A percentile compares a stretch with the other conserved stretches of the same genome.
These are phyloP conservation scores for Baryphthengus martii DNA, from an alignment of 2,113 vertebrate species.

Conservation along the genomic window DNA sequence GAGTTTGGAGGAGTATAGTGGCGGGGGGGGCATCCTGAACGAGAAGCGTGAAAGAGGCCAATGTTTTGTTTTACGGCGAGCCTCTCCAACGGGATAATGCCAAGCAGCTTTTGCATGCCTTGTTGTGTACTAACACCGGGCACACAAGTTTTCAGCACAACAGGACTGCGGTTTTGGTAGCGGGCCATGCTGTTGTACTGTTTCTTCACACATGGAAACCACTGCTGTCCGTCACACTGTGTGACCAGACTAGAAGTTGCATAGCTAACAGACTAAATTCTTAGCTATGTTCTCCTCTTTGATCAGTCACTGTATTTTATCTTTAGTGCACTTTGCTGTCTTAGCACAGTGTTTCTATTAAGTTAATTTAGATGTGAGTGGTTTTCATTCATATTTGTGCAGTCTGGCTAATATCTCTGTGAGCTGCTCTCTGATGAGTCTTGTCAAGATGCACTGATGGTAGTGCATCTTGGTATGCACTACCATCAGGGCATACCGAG, in stretches of 20 bases:
- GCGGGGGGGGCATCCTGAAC: accelerated
- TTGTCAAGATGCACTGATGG: too few relatives aligned
- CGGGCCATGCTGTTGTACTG: background rate
- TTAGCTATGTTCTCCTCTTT: background rate
- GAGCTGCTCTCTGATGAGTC: slow-evolving; percentile 17
- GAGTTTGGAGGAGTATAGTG: background rate
- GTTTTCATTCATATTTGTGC: background rate
- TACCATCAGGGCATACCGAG: background rate
- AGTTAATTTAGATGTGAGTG: slow-evolving; percentile 18
- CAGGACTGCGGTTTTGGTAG: background rate
- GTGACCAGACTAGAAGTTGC: background rate
- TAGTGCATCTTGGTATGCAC: too few relatives aligned
- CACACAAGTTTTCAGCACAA: background rate
- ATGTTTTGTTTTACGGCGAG: background rate
- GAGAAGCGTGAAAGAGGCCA: accelerated
- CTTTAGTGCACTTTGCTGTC: background rate
- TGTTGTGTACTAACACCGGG: background rate
- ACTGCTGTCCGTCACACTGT: background rate
- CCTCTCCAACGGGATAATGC: background rate
- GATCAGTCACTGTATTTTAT: background rate
- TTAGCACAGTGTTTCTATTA: background rate
- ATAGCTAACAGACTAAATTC: background rate
- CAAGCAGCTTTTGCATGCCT: background rate
- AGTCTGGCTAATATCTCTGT: background rate
- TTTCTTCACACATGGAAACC: background rate